Evolutionary conservation across 2,888 invertebrate genomes (phyloP).

Genomic region (Caenorhabditis sp.): DNA sequence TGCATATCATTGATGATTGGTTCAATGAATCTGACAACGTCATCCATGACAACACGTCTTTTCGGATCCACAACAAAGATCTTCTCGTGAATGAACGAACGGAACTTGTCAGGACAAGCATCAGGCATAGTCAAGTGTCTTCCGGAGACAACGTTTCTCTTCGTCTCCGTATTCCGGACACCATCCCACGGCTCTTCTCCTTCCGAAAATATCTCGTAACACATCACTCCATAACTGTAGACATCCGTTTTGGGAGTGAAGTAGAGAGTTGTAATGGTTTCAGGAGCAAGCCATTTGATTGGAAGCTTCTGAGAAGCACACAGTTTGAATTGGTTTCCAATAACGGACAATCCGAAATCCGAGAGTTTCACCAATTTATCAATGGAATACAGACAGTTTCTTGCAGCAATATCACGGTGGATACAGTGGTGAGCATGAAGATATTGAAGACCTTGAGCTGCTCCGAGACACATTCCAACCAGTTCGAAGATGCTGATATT

Average conservation of each 20-base stretch:
- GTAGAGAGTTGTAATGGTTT: conserved; percentile 48
- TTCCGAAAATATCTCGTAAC: conserved; percentile 67
- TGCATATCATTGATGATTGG: conserved; percentile 58
- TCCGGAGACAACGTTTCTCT: conserved; percentile 55
- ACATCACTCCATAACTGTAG: conserved; percentile 71
- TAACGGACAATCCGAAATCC: conserved; percentile 65
- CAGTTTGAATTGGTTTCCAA: conserved; percentile 46
- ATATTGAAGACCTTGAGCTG: conserved; percentile 56
- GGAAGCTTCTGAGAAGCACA: conserved; percentile 57
- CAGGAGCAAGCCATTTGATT: conserved; percentile 70
- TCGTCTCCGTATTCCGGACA: conserved; percentile 60
- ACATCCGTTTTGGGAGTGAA: conserved; percentile 66
- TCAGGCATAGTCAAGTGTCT: conserved; percentile 59
- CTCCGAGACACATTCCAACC: conserved; percentile 51
- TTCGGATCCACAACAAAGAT: conserved; percentile 66
- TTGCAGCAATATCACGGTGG: conserved; percentile 60
- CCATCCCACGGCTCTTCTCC: conserved; percentile 71
- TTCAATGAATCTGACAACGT: conserved; percentile 64
- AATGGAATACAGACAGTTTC: conserved; percentile 53
- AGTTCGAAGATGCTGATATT: conserved; percentile 24
- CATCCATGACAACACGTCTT: conserved; percentile 58
- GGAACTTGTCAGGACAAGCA: conserved; percentile 65
- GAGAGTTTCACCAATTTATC: conserved; percentile 62
- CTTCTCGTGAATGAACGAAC: conserved; percentile 63
- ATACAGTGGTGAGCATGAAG: conserved; percentile 53